Base-by-base conservation (phyloP, 2,113 vertebrate species). In the Colossoma macropomum region DNA sequence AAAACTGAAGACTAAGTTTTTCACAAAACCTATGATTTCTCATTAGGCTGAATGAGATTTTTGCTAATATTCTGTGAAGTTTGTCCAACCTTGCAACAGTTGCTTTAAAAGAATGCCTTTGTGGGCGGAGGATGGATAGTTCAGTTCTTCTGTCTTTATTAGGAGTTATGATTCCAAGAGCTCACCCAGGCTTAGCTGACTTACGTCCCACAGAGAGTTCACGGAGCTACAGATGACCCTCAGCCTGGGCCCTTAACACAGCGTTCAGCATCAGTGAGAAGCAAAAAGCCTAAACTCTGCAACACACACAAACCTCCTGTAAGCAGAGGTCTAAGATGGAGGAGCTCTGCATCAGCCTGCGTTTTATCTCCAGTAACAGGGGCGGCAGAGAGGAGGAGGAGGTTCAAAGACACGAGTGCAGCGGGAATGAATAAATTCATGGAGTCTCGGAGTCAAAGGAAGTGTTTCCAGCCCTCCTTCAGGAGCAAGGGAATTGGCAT, bases 361-460 rank as follows among this genome's bases (percentile, higher is more conserved):
- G 34, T 81, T 81, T 81, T 78, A 81, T 82, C 74, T 66, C 52
- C 75, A 74, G 50, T 82, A 72, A 71, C 77, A 81, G 75, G 68
- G 6, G 69, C 45, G 59, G 59, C n/a, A n/a, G 27, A 27, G 30
- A 70, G 66, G 68, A 85, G 76, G 69, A 78, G 75, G 34, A 19
- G 34, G 56, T 82, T 85, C 84, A 85, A 85, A 85, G 84, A 77
- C 56, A 48, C 19, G 45, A 77, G 72, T 71, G 28, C 54, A 77
- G 66, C 69, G 38, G 65, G 62, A 27, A 85, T 78, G 74, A 81
- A 85, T 85, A 79, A 78, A 85, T 82, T 34, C 75, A 85, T 75
- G 59, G 68, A 48, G 56, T 65, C 72, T 74, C n/a, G 1, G 50
- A 70, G 50, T 70, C 77, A 71, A 23, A 70, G 23, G 65, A 79